Base-by-base conservation (phyloP, 2,113 vertebrate genomes). In the Malurus alboscapulatus region DNA sequence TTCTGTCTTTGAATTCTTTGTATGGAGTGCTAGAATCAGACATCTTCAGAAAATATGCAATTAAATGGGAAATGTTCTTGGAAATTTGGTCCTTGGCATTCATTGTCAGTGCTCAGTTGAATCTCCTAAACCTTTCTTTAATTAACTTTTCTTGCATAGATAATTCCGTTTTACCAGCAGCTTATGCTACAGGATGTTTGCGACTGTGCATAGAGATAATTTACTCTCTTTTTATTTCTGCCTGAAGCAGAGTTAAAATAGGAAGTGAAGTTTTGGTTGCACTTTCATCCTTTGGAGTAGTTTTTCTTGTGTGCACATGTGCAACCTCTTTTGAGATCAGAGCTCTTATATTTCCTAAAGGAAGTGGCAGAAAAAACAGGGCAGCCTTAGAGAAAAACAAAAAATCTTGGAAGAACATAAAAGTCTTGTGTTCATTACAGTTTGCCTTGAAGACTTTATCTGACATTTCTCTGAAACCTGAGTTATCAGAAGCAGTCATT, bases 391-490 rank as follows among this genome's bases (percentile, higher is more conserved):
- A 93, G 71, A 81, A 93, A 83, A 92, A 40, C 36, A 65, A 86
- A 93, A 93, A 83, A 50, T 51, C 71, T 91, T 91, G 74, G 78
- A 93, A 93, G 71, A 96, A 95, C 66, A 87, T 91, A 53, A 91
- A 95, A 95, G 88, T 61, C 76, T 59, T 48, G 45, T 55, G 48
- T 61, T 95, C 69, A 34, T 93, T 94, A 84, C 57, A 50, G 62
- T 88, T 93, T 93, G 85, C 92, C 92, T 96, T 87, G 86, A 93
- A 95, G 86, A 88, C 58, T 86, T 87, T 40, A 81, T 84, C 68
- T 92, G 87, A 87, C 88, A 63, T 92, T 92, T 81, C 45, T 94
- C 80, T 88, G 91, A 84, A 93, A 93, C 73, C 61, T 71, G 61
- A 87, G 80, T 74, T 94, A 88, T 72, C 92, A 95, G 84, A 90